A percentile compares a stretch with the other conserved stretches of the same genome.
phyloP scores from a whole-genome alignment of 2,797 vertebrate species.

The Cossypha polioptera region DNA sequence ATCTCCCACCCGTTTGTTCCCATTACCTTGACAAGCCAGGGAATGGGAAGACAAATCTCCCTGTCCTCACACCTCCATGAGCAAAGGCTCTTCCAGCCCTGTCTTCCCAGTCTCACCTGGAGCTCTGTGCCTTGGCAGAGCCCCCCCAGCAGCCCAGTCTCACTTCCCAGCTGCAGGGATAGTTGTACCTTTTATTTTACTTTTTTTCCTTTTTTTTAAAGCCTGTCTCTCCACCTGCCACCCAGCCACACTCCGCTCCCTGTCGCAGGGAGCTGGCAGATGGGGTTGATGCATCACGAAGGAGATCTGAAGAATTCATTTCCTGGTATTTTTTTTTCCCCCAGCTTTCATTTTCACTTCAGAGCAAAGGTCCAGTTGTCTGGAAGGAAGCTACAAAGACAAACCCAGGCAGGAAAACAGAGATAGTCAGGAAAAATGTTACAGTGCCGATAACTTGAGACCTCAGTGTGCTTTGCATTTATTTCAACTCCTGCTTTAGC shows the following conservation, averaged over 20 bases:
- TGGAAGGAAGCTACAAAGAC: slow-evolving; percentile 52
- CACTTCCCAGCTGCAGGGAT: not conserved
- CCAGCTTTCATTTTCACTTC: slow-evolving; percentile 63
- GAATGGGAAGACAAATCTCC: not conserved
- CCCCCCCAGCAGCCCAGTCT: not conserved
- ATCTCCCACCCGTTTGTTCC: slow-evolving; percentile 7
- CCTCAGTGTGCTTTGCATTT: slow-evolving; percentile 26
- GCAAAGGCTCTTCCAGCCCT: not conserved
- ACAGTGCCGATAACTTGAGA: slow-evolving; percentile 33
- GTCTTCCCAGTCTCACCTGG: not conserved
- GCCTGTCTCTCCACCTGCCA: not conserved
- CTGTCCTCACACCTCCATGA: not conserved
- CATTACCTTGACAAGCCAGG: slow-evolving; percentile 1
- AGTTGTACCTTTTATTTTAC: not conserved
- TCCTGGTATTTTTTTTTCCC: not conserved
- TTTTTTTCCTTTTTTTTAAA: not conserved
- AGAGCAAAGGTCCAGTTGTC: slow-evolving; percentile 65
- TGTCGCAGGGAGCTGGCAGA: slow-evolving; percentile 39
- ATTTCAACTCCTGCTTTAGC: slow-evolving; percentile 10
- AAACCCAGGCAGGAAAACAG: slow-evolving; percentile 32
- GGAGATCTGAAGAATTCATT: slow-evolving; percentile 63
- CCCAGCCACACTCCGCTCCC: not conserved
- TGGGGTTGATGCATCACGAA: slow-evolving; percentile 14
- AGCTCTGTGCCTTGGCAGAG: not conserved
- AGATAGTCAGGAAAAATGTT: slow-evolving; percentile 53